Conservation (phyloP, 1,140 invertebrate genomes). For the Globodera rostochiensis region DNA sequence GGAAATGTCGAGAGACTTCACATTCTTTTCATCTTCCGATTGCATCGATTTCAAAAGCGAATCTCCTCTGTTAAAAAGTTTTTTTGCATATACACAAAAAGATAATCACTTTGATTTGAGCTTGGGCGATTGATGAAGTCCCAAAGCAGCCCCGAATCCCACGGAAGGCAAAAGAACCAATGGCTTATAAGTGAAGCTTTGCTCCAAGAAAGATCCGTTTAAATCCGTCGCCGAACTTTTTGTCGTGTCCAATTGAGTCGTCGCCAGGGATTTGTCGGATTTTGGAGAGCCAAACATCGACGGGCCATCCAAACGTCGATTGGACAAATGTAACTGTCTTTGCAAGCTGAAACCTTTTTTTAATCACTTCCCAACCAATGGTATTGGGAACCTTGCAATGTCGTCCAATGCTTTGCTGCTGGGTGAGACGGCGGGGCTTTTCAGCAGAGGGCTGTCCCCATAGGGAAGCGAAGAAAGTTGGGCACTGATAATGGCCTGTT, state of each 20-base stretch:
- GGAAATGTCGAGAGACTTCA: slow-evolving; percentile 29
- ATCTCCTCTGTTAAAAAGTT: background rate
- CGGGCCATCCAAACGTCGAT: slow-evolving; percentile 6
- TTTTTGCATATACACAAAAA: background rate
- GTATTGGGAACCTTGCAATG: slow-evolving; percentile 13
- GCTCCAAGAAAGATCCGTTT: slow-evolving; percentile 20
- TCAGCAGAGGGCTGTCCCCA: slow-evolving; percentile 44
- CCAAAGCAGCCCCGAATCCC: slow-evolving; percentile 30
- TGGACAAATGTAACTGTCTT: slow-evolving; percentile 17
- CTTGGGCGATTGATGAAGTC: slow-evolving; percentile 21
- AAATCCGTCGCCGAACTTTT: slow-evolving; percentile 17
- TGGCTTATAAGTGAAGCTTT: slow-evolving; percentile 24
- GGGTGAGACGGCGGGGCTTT: slow-evolving; percentile 18
- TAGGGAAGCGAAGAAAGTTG: slow-evolving; percentile 46
- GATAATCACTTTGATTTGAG: slow-evolving; percentile 11
- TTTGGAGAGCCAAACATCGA: slow-evolving; percentile 1
- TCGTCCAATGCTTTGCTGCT: slow-evolving; percentile 26
- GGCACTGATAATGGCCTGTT: slow-evolving; percentile 45
- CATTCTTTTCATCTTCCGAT: slow-evolving; percentile 21
- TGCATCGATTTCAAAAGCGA: slow-evolving; percentile 10
- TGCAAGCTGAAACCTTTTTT: slow-evolving; percentile 32
- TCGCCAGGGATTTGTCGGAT: background rate
- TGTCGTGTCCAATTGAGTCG: background rate
- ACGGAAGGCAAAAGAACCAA: slow-evolving; percentile 32
- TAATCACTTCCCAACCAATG: background rate